phyloP scores from a whole-genome alignment of 2,797 vertebrate species.

The Sebastes matsubarae region DNA sequence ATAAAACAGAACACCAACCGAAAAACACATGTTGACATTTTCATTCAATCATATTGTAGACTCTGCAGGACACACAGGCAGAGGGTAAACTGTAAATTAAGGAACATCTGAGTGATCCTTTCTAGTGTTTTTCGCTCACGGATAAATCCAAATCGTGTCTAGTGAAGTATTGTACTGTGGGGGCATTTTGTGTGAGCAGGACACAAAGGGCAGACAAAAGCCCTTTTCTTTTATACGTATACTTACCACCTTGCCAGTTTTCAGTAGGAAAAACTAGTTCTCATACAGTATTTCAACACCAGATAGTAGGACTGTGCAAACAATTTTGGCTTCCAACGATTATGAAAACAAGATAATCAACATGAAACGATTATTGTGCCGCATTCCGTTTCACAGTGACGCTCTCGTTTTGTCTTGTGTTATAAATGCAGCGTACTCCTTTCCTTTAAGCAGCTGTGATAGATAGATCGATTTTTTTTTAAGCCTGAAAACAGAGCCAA shows the following conservation, averaged over 20 bases:
- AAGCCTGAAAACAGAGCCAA: too few relatives aligned
- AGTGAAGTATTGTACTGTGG: neutral
- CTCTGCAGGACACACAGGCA: neutral
- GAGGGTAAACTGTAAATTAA: neutral
- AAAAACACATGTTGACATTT: slow-evolving; percentile 8
- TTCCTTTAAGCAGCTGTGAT: too few relatives aligned
- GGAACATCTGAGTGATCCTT: neutral
- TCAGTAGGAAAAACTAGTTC: neutral
- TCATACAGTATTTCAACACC: neutral
- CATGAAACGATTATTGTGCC: too few relatives aligned
- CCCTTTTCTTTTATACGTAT: neutral
- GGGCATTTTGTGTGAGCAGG: neutral
- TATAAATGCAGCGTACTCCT: too few relatives aligned
- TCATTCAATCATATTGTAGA: slow-evolving; percentile 11
- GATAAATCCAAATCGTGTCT: neutral
- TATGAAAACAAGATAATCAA: too few relatives aligned
- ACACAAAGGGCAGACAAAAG: neutral
- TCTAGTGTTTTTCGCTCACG: neutral
- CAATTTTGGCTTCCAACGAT: too few relatives aligned
- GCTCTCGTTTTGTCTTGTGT: too few relatives aligned
- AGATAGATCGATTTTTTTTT: too few relatives aligned
- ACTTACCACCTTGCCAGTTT: neutral
- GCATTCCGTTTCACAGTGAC: rapidly evolving
- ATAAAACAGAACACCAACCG: neutral
- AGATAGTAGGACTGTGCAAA: too few relatives aligned